Percentiles rank a stretch among this genome's conserved stretches.
Evolutionary conservation across 2,888 invertebrate genomes (phyloP).

Genomic region (Aspidapion aeneum): DNA sequence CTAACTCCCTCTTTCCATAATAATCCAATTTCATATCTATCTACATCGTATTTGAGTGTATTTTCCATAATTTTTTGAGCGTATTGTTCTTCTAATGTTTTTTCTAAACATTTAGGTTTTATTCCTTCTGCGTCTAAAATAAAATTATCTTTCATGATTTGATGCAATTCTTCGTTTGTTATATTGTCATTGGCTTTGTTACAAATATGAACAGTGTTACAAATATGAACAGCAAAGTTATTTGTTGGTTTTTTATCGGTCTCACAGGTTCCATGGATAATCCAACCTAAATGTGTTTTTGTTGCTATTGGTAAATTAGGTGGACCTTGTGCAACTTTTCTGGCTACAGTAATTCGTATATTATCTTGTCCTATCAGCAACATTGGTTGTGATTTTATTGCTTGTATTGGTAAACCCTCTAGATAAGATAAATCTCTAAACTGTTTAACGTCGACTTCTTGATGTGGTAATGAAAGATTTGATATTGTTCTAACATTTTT

Average conservation of each 20-base stretch:
- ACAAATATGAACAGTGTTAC: not conserved
- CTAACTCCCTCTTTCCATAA: conserved; percentile 16
- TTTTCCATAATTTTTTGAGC: conserved; percentile 1
- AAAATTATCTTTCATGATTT: not conserved
- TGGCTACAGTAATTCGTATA: conserved; percentile 6
- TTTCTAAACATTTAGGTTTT: conserved; percentile 1
- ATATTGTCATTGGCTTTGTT: not conserved
- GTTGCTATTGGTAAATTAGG: conserved; percentile 7
- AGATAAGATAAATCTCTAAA: not conserved
- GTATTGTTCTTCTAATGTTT: conserved; percentile 7
- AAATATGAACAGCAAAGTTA: conserved; percentile 8
- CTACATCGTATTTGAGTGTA: conserved; percentile 3
- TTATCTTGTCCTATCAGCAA: conserved; percentile 9
- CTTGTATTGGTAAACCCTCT: conserved; percentile 10
- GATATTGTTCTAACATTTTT: conserved; percentile 7
- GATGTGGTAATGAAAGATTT: conserved; percentile 11
- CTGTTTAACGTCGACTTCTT: conserved; percentile 2
- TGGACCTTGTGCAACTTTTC: not conserved
- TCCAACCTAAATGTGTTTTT: conserved; percentile 13
- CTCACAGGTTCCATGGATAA: conserved; percentile 7
- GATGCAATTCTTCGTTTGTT: not conserved
- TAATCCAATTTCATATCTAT: conserved; percentile 21
- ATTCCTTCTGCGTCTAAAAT: not conserved
- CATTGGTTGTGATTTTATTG: conserved; percentile 3
- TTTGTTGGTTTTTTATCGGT: not conserved